These are phyloP conservation scores for Hippocampus abdominalis DNA, from an alignment of 2,113 vertebrate species.

Conservation along the genomic window DNA sequence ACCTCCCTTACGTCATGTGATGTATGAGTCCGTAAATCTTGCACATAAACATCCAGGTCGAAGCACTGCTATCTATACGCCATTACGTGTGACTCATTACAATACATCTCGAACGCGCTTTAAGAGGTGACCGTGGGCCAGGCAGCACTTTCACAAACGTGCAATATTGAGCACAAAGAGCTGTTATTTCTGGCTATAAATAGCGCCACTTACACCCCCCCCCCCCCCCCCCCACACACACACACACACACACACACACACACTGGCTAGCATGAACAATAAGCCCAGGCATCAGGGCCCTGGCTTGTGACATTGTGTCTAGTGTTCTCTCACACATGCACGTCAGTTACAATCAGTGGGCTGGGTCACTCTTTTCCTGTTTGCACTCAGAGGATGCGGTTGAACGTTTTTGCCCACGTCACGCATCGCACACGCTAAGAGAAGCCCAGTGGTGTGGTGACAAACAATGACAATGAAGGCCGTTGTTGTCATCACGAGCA, in stretches of 20 bases:
- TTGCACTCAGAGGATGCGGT: slow-evolving; percentile 65
- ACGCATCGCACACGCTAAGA: slow-evolving; percentile 32
- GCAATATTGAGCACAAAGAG: slow-evolving; percentile 51
- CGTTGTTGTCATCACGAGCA: slow-evolving; percentile 19
- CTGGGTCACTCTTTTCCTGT: slow-evolving; percentile 63
- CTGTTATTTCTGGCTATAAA: slow-evolving; percentile 56
- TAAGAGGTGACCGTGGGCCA: not conserved
- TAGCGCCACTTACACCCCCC: slow-evolving; percentile 29
- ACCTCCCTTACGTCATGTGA: not conserved
- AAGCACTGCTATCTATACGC: slow-evolving; percentile 32
- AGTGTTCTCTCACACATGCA: slow-evolving; percentile 50
- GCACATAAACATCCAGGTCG: slow-evolving; percentile 38
- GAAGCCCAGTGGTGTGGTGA: slow-evolving; percentile 32
- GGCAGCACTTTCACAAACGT: slow-evolving; percentile 5
- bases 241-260: slow-evolving; percentile 44
- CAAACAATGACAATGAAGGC: slow-evolving; percentile 29
- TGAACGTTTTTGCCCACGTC: slow-evolving; percentile 39
- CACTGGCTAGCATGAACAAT: slow-evolving; percentile 52
- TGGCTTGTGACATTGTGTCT: slow-evolving; percentile 41
- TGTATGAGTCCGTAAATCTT: slow-evolving; percentile 23
- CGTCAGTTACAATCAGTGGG: slow-evolving; percentile 42
- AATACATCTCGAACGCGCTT: not conserved
- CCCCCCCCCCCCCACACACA: slow-evolving; percentile 9
- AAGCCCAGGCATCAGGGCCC: slow-evolving; percentile 46
- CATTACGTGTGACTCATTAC: slow-evolving; percentile 13